Conservation (phyloP, 2,888 invertebrate genomes). For the Teinopalpus imperialis region DNA sequence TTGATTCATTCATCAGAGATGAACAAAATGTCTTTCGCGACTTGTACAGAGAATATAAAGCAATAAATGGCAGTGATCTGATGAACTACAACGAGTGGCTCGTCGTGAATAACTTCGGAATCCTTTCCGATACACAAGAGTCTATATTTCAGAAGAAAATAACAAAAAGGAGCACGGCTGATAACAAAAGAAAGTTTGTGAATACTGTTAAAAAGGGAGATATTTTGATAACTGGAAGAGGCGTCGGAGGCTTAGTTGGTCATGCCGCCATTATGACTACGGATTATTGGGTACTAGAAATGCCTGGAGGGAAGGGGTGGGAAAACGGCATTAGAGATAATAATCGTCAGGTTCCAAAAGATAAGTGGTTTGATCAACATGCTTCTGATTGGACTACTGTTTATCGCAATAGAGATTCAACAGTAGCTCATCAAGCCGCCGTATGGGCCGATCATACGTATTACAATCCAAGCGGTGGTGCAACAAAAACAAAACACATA, state of each 20-base stretch:
- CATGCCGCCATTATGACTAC: constrained; percentile 57
- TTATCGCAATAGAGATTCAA: constrained; percentile 45
- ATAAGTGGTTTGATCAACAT: constrained; percentile 51
- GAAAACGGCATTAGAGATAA: constrained; percentile 44
- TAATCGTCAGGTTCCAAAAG: constrained; percentile 49
- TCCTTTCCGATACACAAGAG: constrained; percentile 53
- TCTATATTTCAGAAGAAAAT: constrained; percentile 53
- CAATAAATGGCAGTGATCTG: constrained; percentile 41
- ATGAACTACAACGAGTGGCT: constrained; percentile 60
- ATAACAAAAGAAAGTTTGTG: constrained; percentile 50
- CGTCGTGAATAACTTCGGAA: constrained; percentile 57
- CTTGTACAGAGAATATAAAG: constrained; percentile 43
- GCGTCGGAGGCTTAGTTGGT: constrained; percentile 47
- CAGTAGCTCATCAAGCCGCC: constrained; percentile 44
- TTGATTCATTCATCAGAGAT: constrained; percentile 49
- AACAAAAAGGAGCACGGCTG: constrained; percentile 45
- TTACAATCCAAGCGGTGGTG: constrained; percentile 45
- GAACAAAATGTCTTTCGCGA: constrained; percentile 54
- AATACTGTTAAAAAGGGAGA: constrained; percentile 52
- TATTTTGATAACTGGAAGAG: constrained; percentile 47
- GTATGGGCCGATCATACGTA: constrained; percentile 51
- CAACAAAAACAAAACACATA: constrained; percentile 47
- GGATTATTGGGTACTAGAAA: constrained; percentile 52
- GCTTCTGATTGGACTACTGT: constrained; percentile 52
- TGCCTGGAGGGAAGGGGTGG: constrained; percentile 50